A percentile compares a stretch with the other conserved stretches of the same genome.
These are phyloP conservation scores for Puma concolor DNA, from an alignment of 2,113 vertebrate genomes.

Conservation along the genomic window DNA sequence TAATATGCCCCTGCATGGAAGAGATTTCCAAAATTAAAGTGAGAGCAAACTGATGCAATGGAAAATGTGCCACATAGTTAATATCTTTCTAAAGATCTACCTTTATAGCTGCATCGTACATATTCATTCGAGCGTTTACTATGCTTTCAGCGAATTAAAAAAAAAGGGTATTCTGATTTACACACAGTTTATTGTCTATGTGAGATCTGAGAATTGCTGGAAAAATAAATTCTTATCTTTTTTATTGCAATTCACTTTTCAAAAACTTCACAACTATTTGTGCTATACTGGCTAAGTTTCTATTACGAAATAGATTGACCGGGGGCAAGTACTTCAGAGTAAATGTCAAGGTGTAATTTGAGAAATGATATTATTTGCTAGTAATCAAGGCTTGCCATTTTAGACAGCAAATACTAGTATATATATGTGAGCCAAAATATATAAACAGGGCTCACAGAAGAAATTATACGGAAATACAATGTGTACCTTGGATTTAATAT, in stretches of 20 bases:
- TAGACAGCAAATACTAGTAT: slow-evolving; percentile 6
- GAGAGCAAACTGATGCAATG: not conserved
- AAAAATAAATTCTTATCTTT: slow-evolving; percentile 1
- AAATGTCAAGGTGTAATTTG: slow-evolving; percentile 58
- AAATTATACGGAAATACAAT: slow-evolving; percentile 12
- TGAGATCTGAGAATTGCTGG: not conserved
- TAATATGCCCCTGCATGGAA: not conserved
- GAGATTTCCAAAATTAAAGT: slow-evolving; percentile 12
- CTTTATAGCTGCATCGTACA: not conserved
- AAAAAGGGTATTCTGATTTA: not conserved
- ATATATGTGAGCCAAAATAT: slow-evolving; percentile 19
- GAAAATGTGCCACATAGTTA: not conserved
- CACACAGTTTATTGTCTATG: not conserved
- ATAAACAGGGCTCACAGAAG: slow-evolving; percentile 52
- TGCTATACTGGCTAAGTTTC: not conserved
- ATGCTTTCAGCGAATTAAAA: not conserved
- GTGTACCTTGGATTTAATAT: not conserved
- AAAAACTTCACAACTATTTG: not conserved
- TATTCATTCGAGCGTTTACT: not conserved
- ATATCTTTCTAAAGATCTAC: not conserved
- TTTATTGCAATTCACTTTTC: not conserved
- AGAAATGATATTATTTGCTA: slow-evolving; percentile 36
- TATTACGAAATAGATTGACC: slow-evolving; percentile 13
- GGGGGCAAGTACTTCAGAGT: not conserved
- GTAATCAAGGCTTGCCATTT: slow-evolving; percentile 35